Base-by-base conservation (phyloP, 2,888 invertebrate species). In the Lasioglossum figueresi region DNA sequence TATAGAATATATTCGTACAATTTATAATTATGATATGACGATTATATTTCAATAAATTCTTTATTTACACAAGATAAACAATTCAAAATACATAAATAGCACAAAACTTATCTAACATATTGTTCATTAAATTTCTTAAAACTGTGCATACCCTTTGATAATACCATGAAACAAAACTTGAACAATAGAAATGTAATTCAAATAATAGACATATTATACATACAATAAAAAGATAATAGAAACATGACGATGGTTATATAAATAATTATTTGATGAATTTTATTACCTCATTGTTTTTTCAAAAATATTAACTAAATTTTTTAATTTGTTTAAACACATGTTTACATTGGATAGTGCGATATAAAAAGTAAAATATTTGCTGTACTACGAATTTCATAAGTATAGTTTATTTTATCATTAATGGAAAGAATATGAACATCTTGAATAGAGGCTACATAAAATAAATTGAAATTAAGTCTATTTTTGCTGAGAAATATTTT, bases 321-420 rank as follows among this genome's bases (percentile, higher is more conserved):
- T 43, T 0, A 27, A 71, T 71, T 43, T 43, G 5, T 16, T 43
- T 27, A 71, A 45, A 43, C 6, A 71, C 5, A 40, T 40, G n/a
- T 40, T 40, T 70, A 70, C 37, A 40, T 40, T 37, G 23, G n/a
- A 40, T 23, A 70, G 63, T 63, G n/a, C n/a, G 1, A 23, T n/a
- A n/a, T 70, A 40, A 70, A 70, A 0, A 34, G 27, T 12, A 52
- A 73, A 73, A 34, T 31, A 71, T n/a, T 71, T 43, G 31, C 23
- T 12, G 52, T 12, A 5, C 23, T 73, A 34, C 10, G 12, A 34
- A 48, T 73, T 48, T 10, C 45, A 34, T 52, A 48, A 52, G 23
- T 48, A 31, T 45, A 73, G 40, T 86, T 86, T 86, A 79, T 86
- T 78, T 68, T n/a, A 79, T 5, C 52, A 59, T 76, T 77, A 72